Conservation (phyloP, 2,797 vertebrate genomes). For the Halcyon badia region DNA sequence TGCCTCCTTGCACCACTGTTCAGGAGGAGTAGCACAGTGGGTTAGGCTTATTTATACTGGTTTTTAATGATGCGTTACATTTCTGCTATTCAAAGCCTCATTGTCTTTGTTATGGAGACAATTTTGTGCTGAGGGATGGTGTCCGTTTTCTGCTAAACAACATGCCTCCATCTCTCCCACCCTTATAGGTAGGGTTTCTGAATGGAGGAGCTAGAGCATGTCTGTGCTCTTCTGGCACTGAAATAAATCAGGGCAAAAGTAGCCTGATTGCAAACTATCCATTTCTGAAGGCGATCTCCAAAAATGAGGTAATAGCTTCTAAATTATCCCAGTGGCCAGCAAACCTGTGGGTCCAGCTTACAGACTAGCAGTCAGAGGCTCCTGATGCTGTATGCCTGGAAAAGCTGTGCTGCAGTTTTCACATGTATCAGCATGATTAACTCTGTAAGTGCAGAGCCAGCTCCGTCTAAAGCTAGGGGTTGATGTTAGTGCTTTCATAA, state of each 20-base stretch:
- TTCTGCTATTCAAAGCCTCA: background rate
- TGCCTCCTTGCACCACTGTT: background rate
- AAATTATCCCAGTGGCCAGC: background rate
- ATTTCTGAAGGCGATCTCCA: background rate
- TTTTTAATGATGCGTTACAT: background rate
- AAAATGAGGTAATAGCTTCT: background rate
- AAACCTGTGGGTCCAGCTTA: background rate
- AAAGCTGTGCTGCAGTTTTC: background rate
- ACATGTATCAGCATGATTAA: accelerated
- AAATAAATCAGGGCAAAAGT: background rate
- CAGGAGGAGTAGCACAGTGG: background rate
- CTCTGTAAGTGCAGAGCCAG: background rate
- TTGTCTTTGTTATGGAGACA: background rate
- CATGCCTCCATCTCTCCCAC: accelerated
- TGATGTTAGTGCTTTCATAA: background rate
- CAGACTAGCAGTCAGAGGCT: background rate
- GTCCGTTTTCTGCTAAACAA: background rate
- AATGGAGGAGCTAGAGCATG: background rate
- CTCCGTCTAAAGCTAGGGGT: background rate
- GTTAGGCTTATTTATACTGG: background rate
- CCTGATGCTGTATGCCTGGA: background rate
- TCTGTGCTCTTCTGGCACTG: background rate
- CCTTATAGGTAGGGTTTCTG: background rate
- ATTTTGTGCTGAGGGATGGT: background rate
- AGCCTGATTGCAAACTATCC: accelerated